Evolutionary conservation across 2,797 vertebrate species (phyloP), one percentile per base, ranked within the genome.

Genomic region (Aulostomus chinensis): DNA sequence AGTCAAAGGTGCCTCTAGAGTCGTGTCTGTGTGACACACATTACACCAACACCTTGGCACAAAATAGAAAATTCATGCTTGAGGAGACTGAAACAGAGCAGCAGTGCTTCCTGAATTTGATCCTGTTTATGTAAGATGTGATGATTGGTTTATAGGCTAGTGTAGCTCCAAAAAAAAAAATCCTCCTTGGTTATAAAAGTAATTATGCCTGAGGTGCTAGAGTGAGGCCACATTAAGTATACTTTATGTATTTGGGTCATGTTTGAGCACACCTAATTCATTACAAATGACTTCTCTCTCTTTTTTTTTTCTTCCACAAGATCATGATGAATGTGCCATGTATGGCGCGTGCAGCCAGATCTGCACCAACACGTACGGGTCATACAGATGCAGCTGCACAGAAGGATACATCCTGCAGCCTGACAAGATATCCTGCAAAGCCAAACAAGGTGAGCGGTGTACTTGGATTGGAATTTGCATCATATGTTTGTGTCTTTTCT

Each of bases 311-410:
- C 12, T 68, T 90, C 86, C 76, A 58, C 80, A 81, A 99, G 97
- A 99, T 90, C 83, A 93, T 88, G 93, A 99, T 91, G 97, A 99
- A 88, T 99, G 97, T 45, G 73, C 91, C 58, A 66, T 50, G 5
- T 99, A 99, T 18, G 97, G 96, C 24, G 86, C 88, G 18, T 99
- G 97, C 50, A 98, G 96, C 87, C 97, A 99, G 88, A 93, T 74
- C 59, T 99, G 97, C 80, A 65, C 61, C 11, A 99, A 99, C 83
- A 95, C 92, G 16, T 89, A 94, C 0, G 97, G 97, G 63, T 97
- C 97, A 3, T 98, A 94, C 69, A 62, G 80, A 25, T 99, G 97
- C 83, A 92, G 94, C 80, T 99, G 97, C 80, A 89, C 92, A 68
- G 95, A 98, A 16, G 96, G 97, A 57, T 99, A 94, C 42, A 71